These are phyloP conservation scores for Fukomys damarensis DNA, from an alignment of 2,113 vertebrate genomes.

Conservation along the genomic window DNA sequence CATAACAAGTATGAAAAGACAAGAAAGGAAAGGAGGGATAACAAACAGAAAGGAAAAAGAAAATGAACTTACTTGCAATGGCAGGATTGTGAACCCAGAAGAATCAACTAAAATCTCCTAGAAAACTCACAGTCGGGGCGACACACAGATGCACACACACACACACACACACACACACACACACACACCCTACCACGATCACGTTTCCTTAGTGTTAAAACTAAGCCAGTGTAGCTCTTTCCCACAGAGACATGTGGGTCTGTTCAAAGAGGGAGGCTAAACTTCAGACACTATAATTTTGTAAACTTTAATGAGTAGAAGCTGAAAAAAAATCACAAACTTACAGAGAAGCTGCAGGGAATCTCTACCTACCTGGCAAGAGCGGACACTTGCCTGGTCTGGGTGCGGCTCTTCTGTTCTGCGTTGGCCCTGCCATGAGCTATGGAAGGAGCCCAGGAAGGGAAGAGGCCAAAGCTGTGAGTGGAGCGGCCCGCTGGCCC, in stretches of 20 bases:
- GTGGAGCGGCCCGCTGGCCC: not conserved
- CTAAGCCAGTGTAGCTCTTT: not conserved
- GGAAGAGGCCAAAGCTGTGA: not conserved
- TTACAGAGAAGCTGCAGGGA: not conserved
- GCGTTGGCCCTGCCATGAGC: not conserved
- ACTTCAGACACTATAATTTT: not conserved
- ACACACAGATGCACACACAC: not conserved
- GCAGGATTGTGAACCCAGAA: not conserved
- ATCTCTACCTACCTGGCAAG: not conserved
- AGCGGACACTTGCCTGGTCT: not conserved
- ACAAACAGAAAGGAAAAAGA: not conserved
- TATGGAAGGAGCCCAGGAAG: not conserved
- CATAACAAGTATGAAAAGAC: conserved; percentile 2
- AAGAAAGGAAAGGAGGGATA: not conserved
- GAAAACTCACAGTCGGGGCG: not conserved
- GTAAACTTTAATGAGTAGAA: not conserved
- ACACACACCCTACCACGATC: not conserved
- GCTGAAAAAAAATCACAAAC: not conserved
- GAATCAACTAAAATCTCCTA: not conserved
- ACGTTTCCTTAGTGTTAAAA: not conserved
- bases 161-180: too few relatives aligned
- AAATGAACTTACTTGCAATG: not conserved
- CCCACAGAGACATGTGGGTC: not conserved
- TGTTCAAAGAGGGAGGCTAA: not conserved
- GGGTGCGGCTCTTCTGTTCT: not conserved